These are phyloP conservation scores for Heliconius hermathena DNA, from an alignment of 1,140 invertebrate species.

Conservation along the genomic window DNA sequence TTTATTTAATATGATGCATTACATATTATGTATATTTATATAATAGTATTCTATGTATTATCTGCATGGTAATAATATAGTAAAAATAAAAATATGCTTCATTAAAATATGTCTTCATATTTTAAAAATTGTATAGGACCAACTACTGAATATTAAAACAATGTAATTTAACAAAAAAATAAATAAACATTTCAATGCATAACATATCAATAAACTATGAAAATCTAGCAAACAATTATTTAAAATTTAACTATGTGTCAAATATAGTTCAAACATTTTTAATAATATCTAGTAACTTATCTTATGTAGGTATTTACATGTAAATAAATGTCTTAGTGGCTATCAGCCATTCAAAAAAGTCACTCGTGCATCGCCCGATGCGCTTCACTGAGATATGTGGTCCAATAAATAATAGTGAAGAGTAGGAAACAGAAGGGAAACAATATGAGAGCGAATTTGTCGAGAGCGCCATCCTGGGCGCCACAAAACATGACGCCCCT, in stretches of 20 bases:
- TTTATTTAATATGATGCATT: neutral
- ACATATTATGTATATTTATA: neutral
- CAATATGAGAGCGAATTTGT: conserved; percentile 84
- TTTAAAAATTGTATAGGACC: too few relatives aligned
- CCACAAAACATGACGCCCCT: conserved; percentile 83
- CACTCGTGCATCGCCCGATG: conserved; percentile 59
- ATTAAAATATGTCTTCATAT: neutral
- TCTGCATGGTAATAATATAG: neutral
- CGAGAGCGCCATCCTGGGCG: conserved; percentile 82
- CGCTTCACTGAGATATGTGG: conserved; percentile 84
- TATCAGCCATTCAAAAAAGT: conserved; percentile 37
- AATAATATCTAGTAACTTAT: conserved; percentile 57
- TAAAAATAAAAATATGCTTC: neutral
- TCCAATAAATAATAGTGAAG: conserved; percentile 87
- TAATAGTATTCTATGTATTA: neutral
- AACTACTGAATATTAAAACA: neutral
- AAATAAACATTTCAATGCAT: neutral
- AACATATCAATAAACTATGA: conserved; percentile 21
- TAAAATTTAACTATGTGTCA: conserved; percentile 30
- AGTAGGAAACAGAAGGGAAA: conserved; percentile 87
- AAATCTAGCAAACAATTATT: conserved; percentile 13
- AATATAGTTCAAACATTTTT: conserved; percentile 32
- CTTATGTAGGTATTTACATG: conserved; percentile 50
- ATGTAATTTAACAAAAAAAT: neutral
- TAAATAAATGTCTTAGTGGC: conserved; percentile 41